A percentile compares a stretch with the other conserved stretches of the same genome.
These are phyloP conservation scores for Loris lydekkerianus DNA, from an alignment of 2,797 vertebrate genomes.

Conservation along the genomic window DNA sequence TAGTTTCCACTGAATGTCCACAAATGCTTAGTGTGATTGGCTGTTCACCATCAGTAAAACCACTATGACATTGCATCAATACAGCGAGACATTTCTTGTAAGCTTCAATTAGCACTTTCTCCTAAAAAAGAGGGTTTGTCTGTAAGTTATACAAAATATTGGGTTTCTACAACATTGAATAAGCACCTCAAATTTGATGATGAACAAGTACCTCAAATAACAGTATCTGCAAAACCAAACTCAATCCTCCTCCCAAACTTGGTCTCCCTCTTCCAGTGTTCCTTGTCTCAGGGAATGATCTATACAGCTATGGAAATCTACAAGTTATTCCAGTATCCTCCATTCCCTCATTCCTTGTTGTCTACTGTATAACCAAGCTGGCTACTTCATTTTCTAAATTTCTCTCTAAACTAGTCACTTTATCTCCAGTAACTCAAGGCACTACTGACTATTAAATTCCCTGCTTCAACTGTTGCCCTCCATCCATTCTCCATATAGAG, in stretches of 20 bases:
- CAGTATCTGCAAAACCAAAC: slow-evolving; percentile 53
- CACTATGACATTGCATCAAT: slow-evolving; percentile 94
- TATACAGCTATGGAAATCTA: neutral
- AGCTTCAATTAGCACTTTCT: slow-evolving; percentile 95
- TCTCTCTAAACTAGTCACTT: slow-evolving; percentile 37
- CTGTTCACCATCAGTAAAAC: slow-evolving; percentile 96
- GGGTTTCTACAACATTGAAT: slow-evolving; percentile 50
- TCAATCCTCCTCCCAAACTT: neutral
- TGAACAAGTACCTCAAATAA: slow-evolving; percentile 13
- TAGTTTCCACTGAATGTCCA: slow-evolving; percentile 96
- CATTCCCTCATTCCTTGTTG: neutral
- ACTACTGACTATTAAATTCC: slow-evolving; percentile 5
- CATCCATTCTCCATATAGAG: neutral
- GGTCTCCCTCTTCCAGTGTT: neutral
- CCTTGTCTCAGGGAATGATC: neutral
- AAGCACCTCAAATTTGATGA: neutral
- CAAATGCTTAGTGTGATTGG: slow-evolving; percentile 95
- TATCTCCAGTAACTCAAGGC: slow-evolving; percentile 26
- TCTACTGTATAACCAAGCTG: neutral
- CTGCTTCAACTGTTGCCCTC: neutral
- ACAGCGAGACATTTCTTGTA: slow-evolving; percentile 95
- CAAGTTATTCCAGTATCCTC: neutral
- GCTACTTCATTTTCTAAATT: neutral
- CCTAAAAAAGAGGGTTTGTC: slow-evolving; percentile 88
- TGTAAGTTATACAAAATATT: slow-evolving; percentile 52